Conservation (phyloP, 2,888 invertebrate species). For the Troglohyphantes excavatus region DNA sequence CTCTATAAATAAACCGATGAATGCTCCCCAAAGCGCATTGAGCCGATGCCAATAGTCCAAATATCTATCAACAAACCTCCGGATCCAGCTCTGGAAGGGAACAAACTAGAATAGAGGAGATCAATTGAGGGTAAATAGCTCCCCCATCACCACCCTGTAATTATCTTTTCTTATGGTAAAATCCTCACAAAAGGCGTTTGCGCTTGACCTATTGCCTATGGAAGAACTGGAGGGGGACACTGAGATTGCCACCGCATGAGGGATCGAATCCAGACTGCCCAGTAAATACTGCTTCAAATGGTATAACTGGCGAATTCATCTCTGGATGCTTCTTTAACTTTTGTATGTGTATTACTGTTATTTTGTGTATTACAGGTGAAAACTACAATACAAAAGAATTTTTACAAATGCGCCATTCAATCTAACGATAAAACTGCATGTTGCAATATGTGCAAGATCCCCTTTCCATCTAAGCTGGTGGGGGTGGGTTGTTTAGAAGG, state of each 20-base stretch:
- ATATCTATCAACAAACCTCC: neutral
- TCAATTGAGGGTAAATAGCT: conserved; percentile 20
- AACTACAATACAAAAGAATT: too few species aligned
- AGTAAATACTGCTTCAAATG: too few species aligned
- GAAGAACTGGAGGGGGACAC: conserved; percentile 3
- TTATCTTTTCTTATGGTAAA: conserved; percentile 22
- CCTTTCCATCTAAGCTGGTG: neutral
- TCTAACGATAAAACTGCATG: neutral
- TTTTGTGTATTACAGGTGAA: too few species aligned
- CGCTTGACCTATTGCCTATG: neutral
- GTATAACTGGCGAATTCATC: too few species aligned
- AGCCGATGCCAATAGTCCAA: conserved; percentile 8
- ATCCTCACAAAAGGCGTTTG: neutral
- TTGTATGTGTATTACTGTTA: too few species aligned
- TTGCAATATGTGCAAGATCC: conserved; percentile 25
- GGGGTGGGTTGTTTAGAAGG: neutral
- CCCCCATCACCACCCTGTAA: conserved; percentile 11
- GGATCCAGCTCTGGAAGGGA: neutral
- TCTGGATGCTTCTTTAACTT: too few species aligned
- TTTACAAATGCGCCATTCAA: neutral
- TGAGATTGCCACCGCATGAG: neutral
- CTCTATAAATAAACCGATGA: conserved; percentile 4
- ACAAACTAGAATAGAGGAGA: neutral
- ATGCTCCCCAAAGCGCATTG: neutral
- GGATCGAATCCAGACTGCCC: neutral